Evolutionary conservation across 2,888 invertebrate species (phyloP).

Genomic region (Chrysolina haemoptera): DNA sequence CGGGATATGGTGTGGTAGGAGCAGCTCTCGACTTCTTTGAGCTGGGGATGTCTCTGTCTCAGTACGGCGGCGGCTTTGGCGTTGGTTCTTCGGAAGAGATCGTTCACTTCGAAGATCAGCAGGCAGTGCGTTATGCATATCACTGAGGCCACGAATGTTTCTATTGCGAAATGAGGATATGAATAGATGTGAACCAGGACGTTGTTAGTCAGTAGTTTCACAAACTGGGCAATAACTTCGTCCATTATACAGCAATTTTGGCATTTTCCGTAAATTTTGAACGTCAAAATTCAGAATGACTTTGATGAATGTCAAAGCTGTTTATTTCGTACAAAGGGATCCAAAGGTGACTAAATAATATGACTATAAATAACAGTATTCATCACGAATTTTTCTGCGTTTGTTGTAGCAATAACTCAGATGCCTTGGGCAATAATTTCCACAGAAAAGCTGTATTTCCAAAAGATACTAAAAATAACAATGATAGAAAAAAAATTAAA

Average conservation of each 20-base stretch:
- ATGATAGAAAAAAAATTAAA: too few relatives aligned
- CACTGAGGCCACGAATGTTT: constrained; percentile 57
- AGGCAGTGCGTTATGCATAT: constrained; percentile 59
- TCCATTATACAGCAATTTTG: constrained; percentile 60
- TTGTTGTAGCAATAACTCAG: too few relatives aligned
- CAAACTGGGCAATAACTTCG: constrained; percentile 53
- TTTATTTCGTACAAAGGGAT: background rate
- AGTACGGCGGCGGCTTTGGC: constrained; percentile 52
- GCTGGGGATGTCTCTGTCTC: constrained; percentile 45
- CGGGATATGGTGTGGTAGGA: constrained; percentile 53
- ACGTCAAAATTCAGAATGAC: constrained; percentile 29
- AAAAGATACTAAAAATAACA: too few relatives aligned
- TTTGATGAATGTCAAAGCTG: constrained; percentile 9
- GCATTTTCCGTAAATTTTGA: constrained; percentile 37
- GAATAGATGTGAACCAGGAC: constrained; percentile 62
- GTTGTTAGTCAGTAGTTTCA: constrained; percentile 58
- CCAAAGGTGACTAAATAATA: background rate
- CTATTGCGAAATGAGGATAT: constrained; percentile 62
- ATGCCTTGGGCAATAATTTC: too few relatives aligned
- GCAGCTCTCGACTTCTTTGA: constrained; percentile 48
- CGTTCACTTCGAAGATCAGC: constrained; percentile 59
- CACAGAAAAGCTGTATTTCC: too few relatives aligned
- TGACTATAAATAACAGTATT: background rate
- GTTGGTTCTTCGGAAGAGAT: constrained; percentile 54
- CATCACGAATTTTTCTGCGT: too few relatives aligned